Evolutionary conservation across 2,797 vertebrate species (phyloP).

Genomic region (Amphiprion clarkii): DNA sequence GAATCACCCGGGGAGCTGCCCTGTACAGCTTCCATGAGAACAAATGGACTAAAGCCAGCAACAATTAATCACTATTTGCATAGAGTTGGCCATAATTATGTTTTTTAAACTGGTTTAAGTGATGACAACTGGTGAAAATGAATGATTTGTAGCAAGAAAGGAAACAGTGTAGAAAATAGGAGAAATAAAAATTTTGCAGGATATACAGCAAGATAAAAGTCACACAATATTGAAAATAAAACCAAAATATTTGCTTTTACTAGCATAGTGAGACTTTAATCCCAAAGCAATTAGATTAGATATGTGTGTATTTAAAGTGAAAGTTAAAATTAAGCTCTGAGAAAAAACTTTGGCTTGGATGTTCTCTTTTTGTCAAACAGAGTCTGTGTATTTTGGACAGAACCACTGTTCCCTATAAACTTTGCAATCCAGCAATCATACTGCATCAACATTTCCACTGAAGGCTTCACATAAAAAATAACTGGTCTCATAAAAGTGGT

Average conservation of each 20-base stretch:
- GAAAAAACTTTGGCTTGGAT: background rate
- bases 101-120: slow-evolving; percentile 81
- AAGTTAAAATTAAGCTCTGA: background rate
- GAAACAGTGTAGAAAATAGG: slow-evolving; percentile 19
- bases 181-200: slow-evolving; percentile 27
- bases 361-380: slow-evolving; percentile 11
- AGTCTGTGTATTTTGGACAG: slow-evolving; percentile 22
- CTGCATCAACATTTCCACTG: slow-evolving; percentile 73
- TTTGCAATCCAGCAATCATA: slow-evolving; percentile 59
- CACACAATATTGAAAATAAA: slow-evolving; percentile 11
- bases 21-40: slow-evolving; percentile 79
- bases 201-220: background rate
- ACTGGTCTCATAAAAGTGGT: slow-evolving; percentile 69
- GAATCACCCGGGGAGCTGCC: slow-evolving; percentile 74
- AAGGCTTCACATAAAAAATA: slow-evolving; percentile 75
- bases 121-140: slow-evolving; percentile 86
- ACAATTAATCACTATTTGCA: slow-evolving; percentile 87
- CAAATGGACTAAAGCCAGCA: slow-evolving; percentile 76
- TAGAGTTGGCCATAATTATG: slow-evolving; percentile 85
- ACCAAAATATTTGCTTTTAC: slow-evolving; percentile 1
- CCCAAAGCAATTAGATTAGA: slow-evolving; percentile 2
- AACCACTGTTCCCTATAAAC: slow-evolving; percentile 60
- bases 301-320: slow-evolving; percentile 3
- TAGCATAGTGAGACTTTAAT: slow-evolving; percentile 13
- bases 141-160: slow-evolving; percentile 53